These are phyloP conservation scores for Elaphurus davidianus DNA, from an alignment of 2,113 vertebrate genomes.

Conservation along the genomic window DNA sequence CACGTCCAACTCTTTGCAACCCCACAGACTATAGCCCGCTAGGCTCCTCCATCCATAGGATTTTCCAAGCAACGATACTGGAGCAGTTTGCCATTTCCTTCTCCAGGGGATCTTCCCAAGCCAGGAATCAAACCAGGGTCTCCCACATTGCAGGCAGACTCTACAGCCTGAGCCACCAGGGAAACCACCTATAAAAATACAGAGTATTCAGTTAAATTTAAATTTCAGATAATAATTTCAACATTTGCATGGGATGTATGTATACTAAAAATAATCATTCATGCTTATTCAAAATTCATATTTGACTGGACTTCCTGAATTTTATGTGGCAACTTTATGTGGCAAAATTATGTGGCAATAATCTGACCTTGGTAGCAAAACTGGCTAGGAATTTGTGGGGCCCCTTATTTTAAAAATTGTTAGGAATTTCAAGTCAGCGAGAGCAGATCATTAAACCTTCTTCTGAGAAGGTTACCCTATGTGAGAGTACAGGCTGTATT, in stretches of 20 bases:
- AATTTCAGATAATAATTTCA: not conserved
- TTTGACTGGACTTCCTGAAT: not conserved
- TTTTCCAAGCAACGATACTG: not conserved
- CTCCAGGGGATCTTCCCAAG: not conserved
- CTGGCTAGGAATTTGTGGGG: not conserved
- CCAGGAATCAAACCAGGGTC: not conserved
- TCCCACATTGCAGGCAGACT: not conserved
- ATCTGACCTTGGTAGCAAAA: not conserved
- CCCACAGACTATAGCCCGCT: not conserved
- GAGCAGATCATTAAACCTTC: not conserved
- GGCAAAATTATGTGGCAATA: not conserved
- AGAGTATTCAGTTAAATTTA: not conserved
- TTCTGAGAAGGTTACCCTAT: not conserved
- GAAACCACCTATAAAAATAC: not conserved
- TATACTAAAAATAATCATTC: not conserved
- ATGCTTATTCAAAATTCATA: not conserved
- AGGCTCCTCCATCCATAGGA: not conserved
- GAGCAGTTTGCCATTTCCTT: not conserved
- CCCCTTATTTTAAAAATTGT: not conserved
- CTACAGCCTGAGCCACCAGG: not conserved
- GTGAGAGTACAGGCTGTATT: not conserved
- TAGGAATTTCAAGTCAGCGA: not conserved
- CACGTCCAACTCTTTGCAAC: not conserved
- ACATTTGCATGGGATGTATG: not conserved
- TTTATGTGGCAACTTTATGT: not conserved